These are phyloP conservation scores for Platycheirus rosarum DNA, from an alignment of 2,888 invertebrate genomes.

Conservation along the genomic window DNA sequence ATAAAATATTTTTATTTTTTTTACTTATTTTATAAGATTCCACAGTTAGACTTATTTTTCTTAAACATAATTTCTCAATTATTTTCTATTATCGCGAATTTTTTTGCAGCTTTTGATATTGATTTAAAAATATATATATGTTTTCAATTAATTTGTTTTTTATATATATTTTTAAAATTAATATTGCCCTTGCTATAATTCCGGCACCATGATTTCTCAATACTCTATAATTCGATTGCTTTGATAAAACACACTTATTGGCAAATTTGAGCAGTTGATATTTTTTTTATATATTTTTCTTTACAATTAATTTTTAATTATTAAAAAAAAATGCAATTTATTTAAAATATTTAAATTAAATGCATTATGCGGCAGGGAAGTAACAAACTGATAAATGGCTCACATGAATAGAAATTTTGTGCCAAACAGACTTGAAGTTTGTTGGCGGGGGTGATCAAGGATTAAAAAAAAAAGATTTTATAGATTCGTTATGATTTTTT, in stretches of 20 bases:
- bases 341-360: constrained; percentile 71
- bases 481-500: constrained; percentile 8
- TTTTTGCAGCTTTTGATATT: constrained; percentile 60
- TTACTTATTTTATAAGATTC: constrained; percentile 59
- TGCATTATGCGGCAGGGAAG: constrained; percentile 63
- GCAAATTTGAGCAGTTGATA: constrained; percentile 62
- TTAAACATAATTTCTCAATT: constrained; percentile 34
- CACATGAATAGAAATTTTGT: constrained; percentile 62
- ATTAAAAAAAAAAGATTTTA: too few relatives aligned
- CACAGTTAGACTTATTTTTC: constrained; percentile 59
- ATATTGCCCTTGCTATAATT: constrained; percentile 77
- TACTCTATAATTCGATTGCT: constrained; percentile 64
- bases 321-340: constrained; percentile 47
- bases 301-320: constrained; percentile 38
- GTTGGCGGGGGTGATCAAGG: neutral
- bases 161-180: constrained; percentile 74
- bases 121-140: constrained; percentile 66
- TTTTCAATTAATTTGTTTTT: constrained; percentile 26
- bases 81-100: constrained; percentile 33
- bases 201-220: constrained; percentile 77
- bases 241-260: constrained; percentile 69
- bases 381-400: constrained; percentile 54
- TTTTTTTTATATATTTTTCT: constrained; percentile 26
- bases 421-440: constrained; percentile 18
- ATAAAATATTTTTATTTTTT: constrained; percentile 48